These are phyloP conservation scores for Netelia virgata DNA, from an alignment of 2,888 invertebrate species.

Conservation along the genomic window DNA sequence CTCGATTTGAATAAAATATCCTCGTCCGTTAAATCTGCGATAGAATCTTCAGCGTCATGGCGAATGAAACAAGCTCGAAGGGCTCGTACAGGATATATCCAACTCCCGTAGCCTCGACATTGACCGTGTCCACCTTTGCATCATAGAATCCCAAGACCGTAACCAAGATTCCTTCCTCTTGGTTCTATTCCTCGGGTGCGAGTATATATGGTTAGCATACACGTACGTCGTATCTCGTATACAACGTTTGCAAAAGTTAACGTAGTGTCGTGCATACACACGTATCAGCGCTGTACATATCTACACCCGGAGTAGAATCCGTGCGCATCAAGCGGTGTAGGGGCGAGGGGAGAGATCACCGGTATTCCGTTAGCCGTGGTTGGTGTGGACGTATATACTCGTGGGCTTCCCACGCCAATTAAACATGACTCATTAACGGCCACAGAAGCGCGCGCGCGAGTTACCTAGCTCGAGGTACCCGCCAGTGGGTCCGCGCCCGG, in stretches of 20 bases:
- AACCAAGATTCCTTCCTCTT: constrained; percentile 59
- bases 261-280: constrained; percentile 8
- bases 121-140: constrained; percentile 68
- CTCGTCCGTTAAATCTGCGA: constrained; percentile 51
- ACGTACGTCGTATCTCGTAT: neutral
- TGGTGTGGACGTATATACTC: constrained; percentile 77
- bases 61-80: constrained; percentile 55
- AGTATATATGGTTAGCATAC: constrained; percentile 39
- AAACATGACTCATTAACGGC: constrained; percentile 85
- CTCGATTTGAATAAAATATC: constrained; percentile 62
- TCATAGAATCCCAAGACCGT: constrained; percentile 66
- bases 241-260: neutral
- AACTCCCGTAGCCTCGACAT: constrained; percentile 60
- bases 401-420: constrained; percentile 85
- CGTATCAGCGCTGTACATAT: constrained; percentile 35
- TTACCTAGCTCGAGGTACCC: constrained; percentile 26
- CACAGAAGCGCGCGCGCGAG: constrained; percentile 75
- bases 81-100: constrained; percentile 25
- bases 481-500: constrained; percentile 70
- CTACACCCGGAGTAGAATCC: constrained; percentile 21
- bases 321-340: constrained; percentile 69
- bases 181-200: constrained; percentile 50
- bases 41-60: constrained; percentile 60
- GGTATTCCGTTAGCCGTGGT: constrained; percentile 81
- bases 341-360: constrained; percentile 69